These are phyloP conservation scores for Dromococcyx pavoninus DNA, from an alignment of 2,797 vertebrate species.

Conservation along the genomic window DNA sequence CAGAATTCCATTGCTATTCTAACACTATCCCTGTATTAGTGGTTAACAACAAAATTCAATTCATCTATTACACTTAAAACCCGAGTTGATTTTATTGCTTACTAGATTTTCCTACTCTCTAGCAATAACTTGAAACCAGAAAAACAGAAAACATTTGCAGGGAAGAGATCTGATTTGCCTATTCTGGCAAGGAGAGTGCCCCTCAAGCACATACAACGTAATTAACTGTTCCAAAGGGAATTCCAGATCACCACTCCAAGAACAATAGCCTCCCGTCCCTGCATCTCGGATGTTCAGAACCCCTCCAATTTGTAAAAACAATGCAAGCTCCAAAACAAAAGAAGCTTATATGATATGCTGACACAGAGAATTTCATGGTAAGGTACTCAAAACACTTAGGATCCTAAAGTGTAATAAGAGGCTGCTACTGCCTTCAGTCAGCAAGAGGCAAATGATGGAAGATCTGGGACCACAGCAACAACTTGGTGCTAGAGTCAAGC, in stretches of 20 bases:
- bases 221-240: neutral
- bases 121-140: neutral
- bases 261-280: neutral
- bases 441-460: neutral
- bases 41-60: neutral
- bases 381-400: neutral
- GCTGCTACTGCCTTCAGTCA: neutral
- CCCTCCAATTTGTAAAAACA: neutral
- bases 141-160: neutral
- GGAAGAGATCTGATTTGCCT: neutral
- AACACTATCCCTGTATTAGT: slow-evolving; percentile 1
- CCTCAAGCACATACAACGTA: neutral
- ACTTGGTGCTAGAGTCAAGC: neutral
- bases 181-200: neutral
- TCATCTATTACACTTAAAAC: neutral
- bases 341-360: neutral
- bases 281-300: neutral
- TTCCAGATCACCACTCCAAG: neutral
- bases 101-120: neutral
- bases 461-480: neutral
- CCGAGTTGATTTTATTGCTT: slow-evolving; percentile 16
- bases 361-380: neutral
- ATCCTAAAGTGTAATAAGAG: too few species aligned
- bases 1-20: neutral
- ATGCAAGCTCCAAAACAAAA: neutral